phyloP scores from a whole-genome alignment of 2,113 vertebrate genomes.

The Shinisaurus crocodilurus region DNA sequence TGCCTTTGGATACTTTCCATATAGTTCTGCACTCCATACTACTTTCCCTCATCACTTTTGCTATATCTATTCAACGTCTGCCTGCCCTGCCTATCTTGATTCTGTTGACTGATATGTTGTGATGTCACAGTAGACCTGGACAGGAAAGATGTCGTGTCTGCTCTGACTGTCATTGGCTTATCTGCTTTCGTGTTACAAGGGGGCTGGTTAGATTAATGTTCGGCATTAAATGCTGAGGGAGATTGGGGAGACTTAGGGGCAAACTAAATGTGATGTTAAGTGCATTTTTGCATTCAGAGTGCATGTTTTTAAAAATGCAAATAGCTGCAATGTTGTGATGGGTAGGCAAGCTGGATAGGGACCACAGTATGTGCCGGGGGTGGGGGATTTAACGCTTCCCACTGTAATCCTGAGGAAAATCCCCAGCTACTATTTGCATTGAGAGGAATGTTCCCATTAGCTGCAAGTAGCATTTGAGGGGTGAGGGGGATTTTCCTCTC shows the following conservation, averaged over 20 bases:
- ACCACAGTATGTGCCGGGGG: background rate
- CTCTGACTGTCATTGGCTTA: background rate
- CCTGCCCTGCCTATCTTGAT: background rate
- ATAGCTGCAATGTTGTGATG: background rate
- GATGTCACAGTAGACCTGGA: background rate
- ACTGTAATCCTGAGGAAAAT: background rate
- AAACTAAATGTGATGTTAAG: background rate
- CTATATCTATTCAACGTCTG: background rate
- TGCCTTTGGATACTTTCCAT: background rate
- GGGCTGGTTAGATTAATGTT: background rate
- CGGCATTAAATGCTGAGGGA: background rate
- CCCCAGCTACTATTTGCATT: background rate
- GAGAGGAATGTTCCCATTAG: background rate
- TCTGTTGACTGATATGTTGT: background rate
- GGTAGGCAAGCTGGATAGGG: background rate
- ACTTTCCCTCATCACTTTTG: background rate
- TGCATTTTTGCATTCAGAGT: background rate
- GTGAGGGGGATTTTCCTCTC: too few species aligned
- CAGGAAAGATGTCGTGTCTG: background rate
- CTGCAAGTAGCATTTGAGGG: background rate
- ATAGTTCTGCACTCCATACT: background rate
- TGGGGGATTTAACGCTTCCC: background rate
- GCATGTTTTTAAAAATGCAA: background rate
- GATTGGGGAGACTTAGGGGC: background rate
- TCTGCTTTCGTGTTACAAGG: background rate